A percentile compares a stretch with the other conserved stretches of the same genome.
These are phyloP conservation scores for Axis porcinus DNA, from an alignment of 2,113 vertebrate species.

Conservation along the genomic window DNA sequence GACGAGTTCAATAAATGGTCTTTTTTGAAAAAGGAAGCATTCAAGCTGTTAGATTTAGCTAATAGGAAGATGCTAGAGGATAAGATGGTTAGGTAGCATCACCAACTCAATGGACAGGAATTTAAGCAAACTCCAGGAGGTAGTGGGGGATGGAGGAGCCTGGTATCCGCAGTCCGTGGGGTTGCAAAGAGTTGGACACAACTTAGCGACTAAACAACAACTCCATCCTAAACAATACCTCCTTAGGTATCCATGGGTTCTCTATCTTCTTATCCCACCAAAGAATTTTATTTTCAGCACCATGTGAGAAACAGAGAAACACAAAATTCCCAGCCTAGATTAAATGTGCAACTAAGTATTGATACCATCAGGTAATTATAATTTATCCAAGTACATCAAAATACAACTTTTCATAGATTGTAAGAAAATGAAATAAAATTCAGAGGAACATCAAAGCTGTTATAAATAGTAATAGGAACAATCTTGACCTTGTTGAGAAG, in stretches of 20 bases:
- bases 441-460: not conserved
- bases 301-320: not conserved
- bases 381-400: not conserved
- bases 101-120: not conserved
- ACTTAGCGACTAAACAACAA: not conserved
- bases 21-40: not conserved
- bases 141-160: not conserved
- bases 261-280: slow-evolving; percentile 44
- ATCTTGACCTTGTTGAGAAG: slow-evolving; percentile 2
- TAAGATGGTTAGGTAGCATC: no score
- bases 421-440: slow-evolving; percentile 25
- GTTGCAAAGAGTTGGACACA: not conserved
- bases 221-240: slow-evolving; percentile 20
- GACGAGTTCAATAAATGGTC: slow-evolving; percentile 30
- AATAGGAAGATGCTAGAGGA: not conserved
- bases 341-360: not conserved
- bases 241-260: slow-evolving; percentile 49
- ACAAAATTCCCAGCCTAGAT: not conserved
- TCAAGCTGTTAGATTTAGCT: not conserved
- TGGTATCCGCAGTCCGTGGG: not conserved
- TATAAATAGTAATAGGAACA: not conserved
- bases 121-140: not conserved
- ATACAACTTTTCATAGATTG: not conserved
- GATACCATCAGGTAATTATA: not conserved
- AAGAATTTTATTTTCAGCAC: slow-evolving; percentile 59